Conservation (phyloP, 2,888 invertebrate genomes). For the Mythimna vitellina region DNA sequence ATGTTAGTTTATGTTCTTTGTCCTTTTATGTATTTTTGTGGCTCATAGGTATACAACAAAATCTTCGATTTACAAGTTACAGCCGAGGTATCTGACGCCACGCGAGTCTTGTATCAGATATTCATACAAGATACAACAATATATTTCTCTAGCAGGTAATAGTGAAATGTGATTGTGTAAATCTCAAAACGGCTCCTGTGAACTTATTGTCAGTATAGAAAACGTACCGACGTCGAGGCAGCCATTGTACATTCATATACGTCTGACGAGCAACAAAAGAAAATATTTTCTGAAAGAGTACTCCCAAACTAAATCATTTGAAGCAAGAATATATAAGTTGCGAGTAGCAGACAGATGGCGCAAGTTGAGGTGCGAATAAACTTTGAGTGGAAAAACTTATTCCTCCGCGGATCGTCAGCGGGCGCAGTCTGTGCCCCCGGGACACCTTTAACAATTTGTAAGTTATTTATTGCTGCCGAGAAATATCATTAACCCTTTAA, state of each 20-base stretch:
- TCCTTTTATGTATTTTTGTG: constrained; percentile 16
- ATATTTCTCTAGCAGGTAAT: constrained; percentile 45
- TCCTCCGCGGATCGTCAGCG: constrained; percentile 80
- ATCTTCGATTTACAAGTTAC: constrained; percentile 24
- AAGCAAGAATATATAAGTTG: constrained; percentile 89
- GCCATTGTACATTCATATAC: constrained; percentile 85
- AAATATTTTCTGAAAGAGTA: constrained; percentile 87
- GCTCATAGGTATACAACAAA: constrained; percentile 6
- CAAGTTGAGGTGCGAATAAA: constrained; percentile 88
- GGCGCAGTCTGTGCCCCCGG: constrained; percentile 82
- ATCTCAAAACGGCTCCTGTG: constrained; percentile 66
- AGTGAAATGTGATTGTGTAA: constrained; percentile 63
- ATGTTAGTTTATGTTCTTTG: constrained; percentile 35
- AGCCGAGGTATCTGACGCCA: constrained; percentile 18
- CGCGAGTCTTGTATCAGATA: constrained; percentile 39
- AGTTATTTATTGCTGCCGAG: constrained; percentile 88
- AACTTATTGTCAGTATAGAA: constrained; percentile 72
- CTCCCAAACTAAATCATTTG: constrained; percentile 89
- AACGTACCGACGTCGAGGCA: constrained; percentile 64
- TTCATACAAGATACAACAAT: constrained; percentile 45
- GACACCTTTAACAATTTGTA: constrained; percentile 88
- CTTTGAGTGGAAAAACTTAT: constrained; percentile 90
- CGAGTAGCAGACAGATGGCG: constrained; percentile 81
- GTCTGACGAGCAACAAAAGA: constrained; percentile 83
- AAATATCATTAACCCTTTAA: constrained; percentile 89